Percentiles rank a stretch among this genome's conserved stretches.
Evolutionary conservation across 2,797 vertebrate species (phyloP).

Genomic region (Sciurus carolinensis): DNA sequence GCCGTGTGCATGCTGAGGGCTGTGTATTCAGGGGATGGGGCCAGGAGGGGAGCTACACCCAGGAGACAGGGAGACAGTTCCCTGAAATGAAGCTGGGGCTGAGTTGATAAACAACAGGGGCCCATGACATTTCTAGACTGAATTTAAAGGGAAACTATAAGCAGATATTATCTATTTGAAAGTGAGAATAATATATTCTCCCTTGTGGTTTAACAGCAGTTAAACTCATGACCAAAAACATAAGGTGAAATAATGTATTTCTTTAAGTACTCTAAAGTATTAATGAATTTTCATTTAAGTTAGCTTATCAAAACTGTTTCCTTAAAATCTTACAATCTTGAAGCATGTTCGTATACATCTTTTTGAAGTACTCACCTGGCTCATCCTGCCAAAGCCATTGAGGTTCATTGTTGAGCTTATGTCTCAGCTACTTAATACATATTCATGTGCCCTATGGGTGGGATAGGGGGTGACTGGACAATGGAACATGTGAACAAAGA

Average conservation of each 20-base stretch:
- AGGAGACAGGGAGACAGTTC: not conserved
- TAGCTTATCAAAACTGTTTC: not conserved
- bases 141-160: slow-evolving; percentile 41
- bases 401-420: not conserved
- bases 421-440: not conserved
- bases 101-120: slow-evolving; percentile 9
- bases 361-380: not conserved
- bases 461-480: not conserved
- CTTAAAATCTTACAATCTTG: not conserved
- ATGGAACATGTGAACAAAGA: not conserved
- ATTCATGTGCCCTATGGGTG: not conserved
- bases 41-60: not conserved
- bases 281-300: slow-evolving; percentile 52
- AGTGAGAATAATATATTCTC: slow-evolving; percentile 38
- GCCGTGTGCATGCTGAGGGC: not conserved
- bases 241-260: slow-evolving; percentile 10
- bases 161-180: slow-evolving; percentile 41
- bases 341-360: not conserved
- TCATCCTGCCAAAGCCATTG: not conserved
- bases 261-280: slow-evolving; percentile 12
- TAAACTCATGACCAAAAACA: not conserved
- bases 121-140: not conserved
- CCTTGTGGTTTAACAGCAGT: not conserved
- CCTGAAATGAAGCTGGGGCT: slow-evolving; percentile 7
- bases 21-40: not conserved